Evolutionary conservation across 1,140 invertebrate genomes (phyloP), one percentile per base, ranked within the genome.

Genomic region (Polypedilum pembai): DNA sequence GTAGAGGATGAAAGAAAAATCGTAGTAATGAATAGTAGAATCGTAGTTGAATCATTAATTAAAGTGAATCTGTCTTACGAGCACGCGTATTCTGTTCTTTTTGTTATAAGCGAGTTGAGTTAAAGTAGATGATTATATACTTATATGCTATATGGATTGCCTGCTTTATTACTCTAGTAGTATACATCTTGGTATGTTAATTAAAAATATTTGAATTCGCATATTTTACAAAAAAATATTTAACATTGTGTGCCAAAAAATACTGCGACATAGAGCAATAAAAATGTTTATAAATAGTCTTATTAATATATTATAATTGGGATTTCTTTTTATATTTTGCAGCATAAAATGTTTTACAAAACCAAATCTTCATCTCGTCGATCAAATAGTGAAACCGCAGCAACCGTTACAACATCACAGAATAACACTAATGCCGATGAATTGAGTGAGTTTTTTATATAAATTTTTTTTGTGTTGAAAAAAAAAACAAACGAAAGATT

Each of bases 281-380:
- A 69, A 69, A 18, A 69, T 20, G 15, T 20, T 5, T 18, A 20
- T 18, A 56, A 56, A 56, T 56, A 17, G 8, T 3, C n/a, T 12
- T 12, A 17, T n/a, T 17, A 20, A 66, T 66, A 8, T 18, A 18
- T 69, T 18, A 20, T 69, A n/a, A n/a, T n/a, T n/a, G n/a, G n/a
- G n/a, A n/a, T 69, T 69, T 20, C n/a, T 69, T 69, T 69, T 69
- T 10, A 8, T 20, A 21, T 21, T 20, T 69, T 69, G 45, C 18
- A 69, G 65, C 65, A 69, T 20, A 69, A 69, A 69, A 69, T 69
- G 65, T 69, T 69, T 69, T 69, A 69, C 5, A 69, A 69, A 69
- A 69, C 65, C 7, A 69, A 69, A 69, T 56, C 45, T n/a, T 56
- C 45, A 56, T n/a, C 45, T 4, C 8, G 45, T 56, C 45, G 7